Base-by-base conservation (phyloP, 2,888 invertebrate genomes). In the Axea sp. region DNA sequence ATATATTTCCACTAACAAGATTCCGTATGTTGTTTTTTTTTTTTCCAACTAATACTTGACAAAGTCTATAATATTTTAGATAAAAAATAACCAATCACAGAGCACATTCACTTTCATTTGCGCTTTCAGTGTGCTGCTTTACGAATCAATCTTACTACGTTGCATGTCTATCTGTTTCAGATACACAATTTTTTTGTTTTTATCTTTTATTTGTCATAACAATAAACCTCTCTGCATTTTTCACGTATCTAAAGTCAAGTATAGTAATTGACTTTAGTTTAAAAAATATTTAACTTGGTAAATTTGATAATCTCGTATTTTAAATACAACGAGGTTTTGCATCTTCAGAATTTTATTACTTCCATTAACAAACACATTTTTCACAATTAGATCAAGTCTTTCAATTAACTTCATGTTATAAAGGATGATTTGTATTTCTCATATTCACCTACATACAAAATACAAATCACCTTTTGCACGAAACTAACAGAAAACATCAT, bases 51-150 rank as follows among this genome's bases (percentile, higher is more conserved):
- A 78, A 86, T 87, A 87, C 86, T 87, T 87, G 86, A 85, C 86
- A 73, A 86, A 86, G 84, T 81, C 76, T 77, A 82, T 76, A 78
- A 79, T 75, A 75, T 84, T 85, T 86, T 82, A 84, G 81, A 84
- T 85, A 75, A 82, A 81, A 80, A 79, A 76, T 71, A 62, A 82
- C 82, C 83, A 84, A 74, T 82, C 82, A 84, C 83, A 80, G n/a
- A 82, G 82, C 82, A 83, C 80, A 62, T 84, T 86, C 83, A 84
- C 80, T 87, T 82, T 87, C 81, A 86, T 87, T 87, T 87, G 86
- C 87, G 87, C 87, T 87, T 87, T 87, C 80, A 81, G 82, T 87
- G 86, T 86, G 86, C 86, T 84, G 75, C 65, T 71, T 68, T 62
- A 45, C n/a, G 14, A 65, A 4, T 51, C 51, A 59, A 15, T 37